A percentile compares a stretch with the other conserved stretches of the same genome.
Conservation (phyloP, 2,888 invertebrate species). For the Sphaerophoria taeniata region DNA sequence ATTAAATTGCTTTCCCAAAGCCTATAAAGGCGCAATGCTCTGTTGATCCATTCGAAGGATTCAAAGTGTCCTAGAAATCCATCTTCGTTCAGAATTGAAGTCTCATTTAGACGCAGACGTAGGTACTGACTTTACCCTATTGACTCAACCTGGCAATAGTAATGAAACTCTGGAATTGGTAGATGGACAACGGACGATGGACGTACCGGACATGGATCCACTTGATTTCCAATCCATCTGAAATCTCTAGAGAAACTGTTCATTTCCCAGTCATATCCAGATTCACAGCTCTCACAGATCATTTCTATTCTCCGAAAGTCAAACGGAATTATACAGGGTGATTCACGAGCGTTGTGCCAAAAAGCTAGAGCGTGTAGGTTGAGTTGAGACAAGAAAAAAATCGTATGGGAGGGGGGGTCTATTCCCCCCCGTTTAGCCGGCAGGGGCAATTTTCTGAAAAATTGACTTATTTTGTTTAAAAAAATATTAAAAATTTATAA, state of each 20-base stretch:
- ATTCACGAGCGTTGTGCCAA: too few relatives aligned
- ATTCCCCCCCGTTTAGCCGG: too few relatives aligned
- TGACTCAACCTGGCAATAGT: background rate
- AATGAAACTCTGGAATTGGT: background rate
- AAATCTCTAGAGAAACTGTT: constrained; percentile 47
- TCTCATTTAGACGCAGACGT: constrained; percentile 39
- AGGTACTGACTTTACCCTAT: background rate
- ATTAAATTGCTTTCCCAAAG: constrained; percentile 38
- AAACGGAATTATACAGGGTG: too few relatives aligned
- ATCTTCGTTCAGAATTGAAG: constrained; percentile 34
- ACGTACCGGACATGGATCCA: background rate
- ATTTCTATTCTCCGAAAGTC: constrained; percentile 16
- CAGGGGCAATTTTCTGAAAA: too few relatives aligned
- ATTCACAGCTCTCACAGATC: constrained; percentile 11
- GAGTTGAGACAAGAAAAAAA: too few relatives aligned
- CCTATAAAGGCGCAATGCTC: background rate
- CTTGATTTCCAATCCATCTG: constrained; percentile 5
- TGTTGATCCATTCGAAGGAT: background rate
- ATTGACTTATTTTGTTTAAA: too few relatives aligned
- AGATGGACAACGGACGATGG: constrained; percentile 8
- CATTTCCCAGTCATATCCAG: constrained; percentile 45
- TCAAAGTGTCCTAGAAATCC: constrained; percentile 5
- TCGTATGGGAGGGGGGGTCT: too few relatives aligned
- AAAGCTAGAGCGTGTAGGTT: too few relatives aligned
- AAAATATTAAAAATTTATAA: too few relatives aligned